Evolutionary conservation across 2,113 vertebrate genomes (phyloP).

Genomic region (Cranoglanis bouderius): DNA sequence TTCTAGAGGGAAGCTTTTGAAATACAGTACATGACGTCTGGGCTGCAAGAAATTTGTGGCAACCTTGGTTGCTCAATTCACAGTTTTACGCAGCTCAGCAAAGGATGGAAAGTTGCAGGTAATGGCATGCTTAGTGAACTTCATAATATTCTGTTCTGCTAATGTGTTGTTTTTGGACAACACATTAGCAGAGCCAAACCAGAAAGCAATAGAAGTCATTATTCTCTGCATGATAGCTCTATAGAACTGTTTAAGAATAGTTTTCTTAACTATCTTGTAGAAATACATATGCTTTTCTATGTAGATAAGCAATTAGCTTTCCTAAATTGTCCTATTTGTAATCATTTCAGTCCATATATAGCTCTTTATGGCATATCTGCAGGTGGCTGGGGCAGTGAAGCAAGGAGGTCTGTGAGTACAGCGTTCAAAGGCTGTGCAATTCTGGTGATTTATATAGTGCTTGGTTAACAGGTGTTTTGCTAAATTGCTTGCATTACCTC

Average conservation of each 20-base stretch:
- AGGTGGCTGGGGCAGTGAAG: not conserved
- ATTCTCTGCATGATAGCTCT: not conserved
- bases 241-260: not conserved
- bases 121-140: not conserved
- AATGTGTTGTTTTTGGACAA: not conserved
- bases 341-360: not conserved
- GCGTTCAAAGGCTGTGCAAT: not conserved
- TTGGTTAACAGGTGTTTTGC: conserved; percentile 13
- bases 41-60: not conserved
- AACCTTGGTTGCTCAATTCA: not conserved
- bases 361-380: not conserved
- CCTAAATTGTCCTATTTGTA: not conserved
- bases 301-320: not conserved
- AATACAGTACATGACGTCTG: not conserved
- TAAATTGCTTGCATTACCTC: conserved; percentile 4
- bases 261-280: not conserved
- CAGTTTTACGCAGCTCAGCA: not conserved
- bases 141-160: not conserved
- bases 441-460: not conserved
- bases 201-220: not conserved
- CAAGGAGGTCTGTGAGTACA: not conserved
- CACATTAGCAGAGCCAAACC: not conserved
- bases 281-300: not conserved
- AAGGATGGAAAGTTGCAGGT: not conserved
- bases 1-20: not conserved